A percentile compares a stretch with the other conserved stretches of the same genome.
These are phyloP conservation scores for Chelonoidis abingdonii DNA, from an alignment of 2,113 vertebrate species.

Conservation along the genomic window DNA sequence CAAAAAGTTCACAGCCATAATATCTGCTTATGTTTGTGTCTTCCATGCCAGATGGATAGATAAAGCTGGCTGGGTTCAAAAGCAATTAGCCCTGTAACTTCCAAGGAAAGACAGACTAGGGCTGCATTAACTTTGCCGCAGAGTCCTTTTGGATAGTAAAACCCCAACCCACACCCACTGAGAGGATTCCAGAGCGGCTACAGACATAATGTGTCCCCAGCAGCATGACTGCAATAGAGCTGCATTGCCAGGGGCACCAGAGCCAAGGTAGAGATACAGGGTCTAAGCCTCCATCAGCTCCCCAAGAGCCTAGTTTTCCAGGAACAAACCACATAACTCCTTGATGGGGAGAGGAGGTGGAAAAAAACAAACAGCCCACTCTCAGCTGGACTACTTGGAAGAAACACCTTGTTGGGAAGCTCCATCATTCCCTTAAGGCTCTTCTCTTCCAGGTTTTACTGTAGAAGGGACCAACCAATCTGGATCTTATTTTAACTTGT, in stretches of 20 bases:
- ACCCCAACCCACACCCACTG: background rate
- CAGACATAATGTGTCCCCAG: background rate
- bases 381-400: background rate
- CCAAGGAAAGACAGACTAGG: background rate
- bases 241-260: background rate
- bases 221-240: background rate
- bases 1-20: background rate
- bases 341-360: background rate
- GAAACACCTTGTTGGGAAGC: background rate
- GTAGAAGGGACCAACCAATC: background rate
- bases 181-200: background rate
- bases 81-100: background rate
- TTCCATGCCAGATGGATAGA: background rate
- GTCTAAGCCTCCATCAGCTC: background rate
- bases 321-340: rapidly evolving
- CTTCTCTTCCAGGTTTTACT: background rate
- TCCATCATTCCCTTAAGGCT: background rate
- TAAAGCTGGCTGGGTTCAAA: background rate
- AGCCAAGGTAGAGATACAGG: background rate
- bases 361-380: rapidly evolving
- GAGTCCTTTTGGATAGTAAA: background rate
- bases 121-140: background rate
- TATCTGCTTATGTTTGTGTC: background rate
- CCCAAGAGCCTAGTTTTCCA: background rate
- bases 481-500: background rate